These are phyloP conservation scores for Acanthoscelides obtectus DNA, from an alignment of 2,888 invertebrate genomes.

Conservation along the genomic window DNA sequence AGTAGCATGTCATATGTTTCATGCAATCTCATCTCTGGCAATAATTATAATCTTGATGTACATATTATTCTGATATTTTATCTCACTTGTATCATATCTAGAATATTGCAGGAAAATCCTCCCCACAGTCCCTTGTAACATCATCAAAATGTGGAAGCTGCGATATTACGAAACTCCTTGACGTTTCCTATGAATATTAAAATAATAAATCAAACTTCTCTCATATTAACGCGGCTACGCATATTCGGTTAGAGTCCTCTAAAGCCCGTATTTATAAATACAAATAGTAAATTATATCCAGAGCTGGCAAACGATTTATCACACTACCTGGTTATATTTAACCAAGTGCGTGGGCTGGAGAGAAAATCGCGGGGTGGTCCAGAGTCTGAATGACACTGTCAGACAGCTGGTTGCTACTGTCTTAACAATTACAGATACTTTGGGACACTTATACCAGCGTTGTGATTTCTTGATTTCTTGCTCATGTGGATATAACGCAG, in stretches of 20 bases:
- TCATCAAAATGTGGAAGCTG: neutral
- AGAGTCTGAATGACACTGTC: neutral
- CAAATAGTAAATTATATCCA: neutral
- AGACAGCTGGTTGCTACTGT: neutral
- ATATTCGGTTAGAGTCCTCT: neutral
- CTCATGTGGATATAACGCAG: too few species aligned
- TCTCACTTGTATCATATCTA: too few species aligned
- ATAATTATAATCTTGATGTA: too few species aligned
- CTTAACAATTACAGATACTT: neutral
- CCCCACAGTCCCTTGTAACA: neutral
- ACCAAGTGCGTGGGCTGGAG: neutral
- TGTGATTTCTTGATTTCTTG: too few species aligned
- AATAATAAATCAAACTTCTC: neutral
- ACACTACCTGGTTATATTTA: neutral
- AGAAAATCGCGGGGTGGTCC: neutral
- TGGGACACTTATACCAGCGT: too few species aligned
- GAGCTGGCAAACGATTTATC: neutral
- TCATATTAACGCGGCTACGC: neutral
- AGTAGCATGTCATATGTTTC: too few species aligned
- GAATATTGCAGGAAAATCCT: too few species aligned
- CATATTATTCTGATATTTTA: too few species aligned
- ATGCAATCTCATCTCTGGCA: too few species aligned
- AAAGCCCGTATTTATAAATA: neutral
- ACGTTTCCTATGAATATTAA: neutral
- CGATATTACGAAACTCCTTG: neutral